Evolutionary conservation across 2,113 vertebrate species (phyloP).

Genomic region (Festucalex cinctus): DNA sequence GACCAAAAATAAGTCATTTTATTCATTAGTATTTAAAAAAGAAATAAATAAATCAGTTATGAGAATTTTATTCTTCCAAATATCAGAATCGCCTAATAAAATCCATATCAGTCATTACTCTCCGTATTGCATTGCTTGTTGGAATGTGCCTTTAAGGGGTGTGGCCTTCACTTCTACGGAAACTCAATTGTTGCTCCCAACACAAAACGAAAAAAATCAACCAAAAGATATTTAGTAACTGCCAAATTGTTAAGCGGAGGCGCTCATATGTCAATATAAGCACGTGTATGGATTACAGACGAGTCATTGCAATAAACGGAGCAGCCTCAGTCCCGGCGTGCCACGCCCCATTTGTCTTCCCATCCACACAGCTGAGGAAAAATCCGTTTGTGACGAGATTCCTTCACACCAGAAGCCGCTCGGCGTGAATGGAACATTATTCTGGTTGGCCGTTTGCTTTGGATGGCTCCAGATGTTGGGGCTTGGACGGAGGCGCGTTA

Average conservation of each 20-base stretch:
- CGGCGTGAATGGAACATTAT: slow-evolving; percentile 67
- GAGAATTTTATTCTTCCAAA: too few species aligned
- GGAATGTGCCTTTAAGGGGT: too few species aligned
- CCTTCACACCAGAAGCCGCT: slow-evolving; percentile 69
- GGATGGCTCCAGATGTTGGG: slow-evolving; percentile 43
- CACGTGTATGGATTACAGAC: slow-evolving; percentile 6
- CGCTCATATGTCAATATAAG: neutral
- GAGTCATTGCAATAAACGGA: slow-evolving; percentile 12
- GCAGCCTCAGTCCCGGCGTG: slow-evolving; percentile 24
- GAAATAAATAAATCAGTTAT: too few species aligned
- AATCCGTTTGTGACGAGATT: slow-evolving; percentile 57
- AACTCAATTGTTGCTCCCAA: too few species aligned
- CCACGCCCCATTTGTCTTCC: slow-evolving; percentile 55
- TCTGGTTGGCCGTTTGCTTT: slow-evolving; percentile 63
- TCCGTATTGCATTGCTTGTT: too few species aligned
- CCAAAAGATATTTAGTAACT: neutral
- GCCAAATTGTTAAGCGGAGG: neutral
- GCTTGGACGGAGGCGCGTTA: slow-evolving; percentile 7
- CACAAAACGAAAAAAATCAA: neutral
- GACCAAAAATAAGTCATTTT: too few species aligned
- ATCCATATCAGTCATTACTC: too few species aligned
- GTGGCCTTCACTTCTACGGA: too few species aligned
- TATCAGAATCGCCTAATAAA: too few species aligned
- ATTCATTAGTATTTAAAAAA: too few species aligned
- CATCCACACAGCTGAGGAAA: slow-evolving; percentile 48